Conservation (phyloP, 2,113 vertebrate species). For the Brachyhypopomus gauderio region DNA sequence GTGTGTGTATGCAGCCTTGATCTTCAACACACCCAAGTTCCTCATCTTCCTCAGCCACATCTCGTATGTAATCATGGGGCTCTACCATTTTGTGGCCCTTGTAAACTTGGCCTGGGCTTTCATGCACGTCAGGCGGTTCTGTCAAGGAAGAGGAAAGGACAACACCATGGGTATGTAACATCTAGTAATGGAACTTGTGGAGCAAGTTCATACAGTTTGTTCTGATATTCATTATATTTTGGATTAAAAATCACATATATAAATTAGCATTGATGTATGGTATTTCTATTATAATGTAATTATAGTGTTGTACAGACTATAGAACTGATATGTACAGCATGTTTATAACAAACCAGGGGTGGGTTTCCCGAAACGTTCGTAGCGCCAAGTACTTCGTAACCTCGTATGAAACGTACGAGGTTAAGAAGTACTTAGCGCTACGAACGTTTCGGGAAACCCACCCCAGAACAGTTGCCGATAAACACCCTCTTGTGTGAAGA, state of each 20-base stretch:
- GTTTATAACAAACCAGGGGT: too few relatives aligned
- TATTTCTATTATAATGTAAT: too few relatives aligned
- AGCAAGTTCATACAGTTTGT: background rate
- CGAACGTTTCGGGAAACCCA: too few relatives aligned
- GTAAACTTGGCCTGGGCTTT: slow-evolving; percentile 34
- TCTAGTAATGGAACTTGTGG: background rate
- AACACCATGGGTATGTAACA: background rate
- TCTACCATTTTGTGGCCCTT: slow-evolving; percentile 45
- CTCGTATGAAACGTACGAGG: too few relatives aligned
- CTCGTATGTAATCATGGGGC: slow-evolving; percentile 33
- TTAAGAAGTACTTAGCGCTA: too few relatives aligned
- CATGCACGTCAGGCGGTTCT: slow-evolving; percentile 13
- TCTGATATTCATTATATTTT: background rate
- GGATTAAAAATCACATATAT: too few relatives aligned
- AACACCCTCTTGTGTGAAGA: background rate
- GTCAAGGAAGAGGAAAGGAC: background rate
- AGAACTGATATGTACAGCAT: too few relatives aligned
- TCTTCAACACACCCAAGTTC: slow-evolving; percentile 41
- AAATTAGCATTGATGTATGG: too few relatives aligned
- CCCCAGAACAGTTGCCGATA: too few relatives aligned
- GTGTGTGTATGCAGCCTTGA: slow-evolving; percentile 35
- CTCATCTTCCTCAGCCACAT: slow-evolving; percentile 45
- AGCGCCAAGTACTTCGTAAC: too few relatives aligned
- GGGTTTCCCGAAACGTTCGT: too few relatives aligned
- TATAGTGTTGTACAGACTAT: too few relatives aligned